Conservation (phyloP, 2,113 vertebrate genomes). For the Rallus limicola region DNA sequence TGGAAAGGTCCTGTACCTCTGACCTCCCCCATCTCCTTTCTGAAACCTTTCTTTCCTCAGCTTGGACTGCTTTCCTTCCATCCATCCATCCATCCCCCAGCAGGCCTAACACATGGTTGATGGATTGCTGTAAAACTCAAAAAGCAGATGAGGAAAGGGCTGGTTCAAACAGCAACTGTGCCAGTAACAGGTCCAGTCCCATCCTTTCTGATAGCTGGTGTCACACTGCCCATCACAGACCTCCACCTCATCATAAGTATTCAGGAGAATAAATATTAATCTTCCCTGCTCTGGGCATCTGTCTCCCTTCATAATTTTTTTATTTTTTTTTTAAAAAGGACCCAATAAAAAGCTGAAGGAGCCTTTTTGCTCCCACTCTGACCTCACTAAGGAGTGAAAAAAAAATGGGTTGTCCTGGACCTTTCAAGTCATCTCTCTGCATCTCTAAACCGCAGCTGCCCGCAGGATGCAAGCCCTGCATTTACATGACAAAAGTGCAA, state of each 20-base stretch:
- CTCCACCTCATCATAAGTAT: not conserved
- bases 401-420: not conserved
- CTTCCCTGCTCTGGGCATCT: not conserved
- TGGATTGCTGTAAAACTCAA: not conserved
- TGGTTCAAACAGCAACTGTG: not conserved
- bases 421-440: not conserved
- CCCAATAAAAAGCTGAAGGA: not conserved
- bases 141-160: not conserved
- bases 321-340: too few species aligned
- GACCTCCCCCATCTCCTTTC: not conserved
- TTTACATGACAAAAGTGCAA: conserved; percentile 53
- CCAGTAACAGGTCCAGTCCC: not conserved
- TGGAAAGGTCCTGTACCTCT: not conserved
- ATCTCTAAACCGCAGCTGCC: conserved; percentile 14
- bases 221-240: not conserved
- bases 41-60: not conserved
- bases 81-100: not conserved
- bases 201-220: not conserved
- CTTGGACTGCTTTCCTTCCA: not conserved
- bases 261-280: not conserved
- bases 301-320: not conserved
- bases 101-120: not conserved
- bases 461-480: not conserved
- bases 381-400: not conserved
- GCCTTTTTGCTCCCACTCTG: not conserved